Conservation (phyloP, 1,140 invertebrate species). For the Temnothorax longispinosus region DNA sequence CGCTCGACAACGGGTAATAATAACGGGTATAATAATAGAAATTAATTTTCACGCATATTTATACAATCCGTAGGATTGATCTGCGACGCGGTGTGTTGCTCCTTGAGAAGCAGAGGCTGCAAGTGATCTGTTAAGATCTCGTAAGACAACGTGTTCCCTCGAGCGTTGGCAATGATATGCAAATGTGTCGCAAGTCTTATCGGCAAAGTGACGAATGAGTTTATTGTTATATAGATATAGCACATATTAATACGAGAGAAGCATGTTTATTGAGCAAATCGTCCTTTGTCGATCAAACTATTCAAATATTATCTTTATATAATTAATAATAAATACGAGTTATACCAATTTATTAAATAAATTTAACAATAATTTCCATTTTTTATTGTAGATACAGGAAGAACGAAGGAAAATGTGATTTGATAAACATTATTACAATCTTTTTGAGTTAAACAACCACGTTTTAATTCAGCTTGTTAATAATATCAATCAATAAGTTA, state of each 20-base stretch:
- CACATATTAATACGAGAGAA: background rate
- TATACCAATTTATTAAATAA: background rate
- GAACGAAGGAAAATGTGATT: background rate
- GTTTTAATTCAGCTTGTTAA: background rate
- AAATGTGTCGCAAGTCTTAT: constrained; percentile 24
- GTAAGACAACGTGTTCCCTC: constrained; percentile 11
- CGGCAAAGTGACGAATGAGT: background rate
- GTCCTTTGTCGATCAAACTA: background rate
- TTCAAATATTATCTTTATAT: background rate
- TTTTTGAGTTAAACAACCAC: background rate
- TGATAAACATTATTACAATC: background rate
- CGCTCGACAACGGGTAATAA: background rate
- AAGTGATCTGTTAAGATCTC: constrained; percentile 21
- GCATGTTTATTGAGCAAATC: background rate
- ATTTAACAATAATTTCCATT: background rate
- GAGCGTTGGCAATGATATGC: constrained; percentile 31
- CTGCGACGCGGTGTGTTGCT: background rate
- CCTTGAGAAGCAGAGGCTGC: background rate
- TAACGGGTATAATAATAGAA: background rate
- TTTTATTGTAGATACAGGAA: background rate
- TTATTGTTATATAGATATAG: background rate
- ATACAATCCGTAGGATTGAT: background rate
- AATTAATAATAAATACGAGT: background rate
- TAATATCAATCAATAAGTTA: background rate
- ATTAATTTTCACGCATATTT: constrained; percentile 11